Base-by-base conservation (phyloP, 2,797 vertebrate genomes). In the Varecia variegata region DNA sequence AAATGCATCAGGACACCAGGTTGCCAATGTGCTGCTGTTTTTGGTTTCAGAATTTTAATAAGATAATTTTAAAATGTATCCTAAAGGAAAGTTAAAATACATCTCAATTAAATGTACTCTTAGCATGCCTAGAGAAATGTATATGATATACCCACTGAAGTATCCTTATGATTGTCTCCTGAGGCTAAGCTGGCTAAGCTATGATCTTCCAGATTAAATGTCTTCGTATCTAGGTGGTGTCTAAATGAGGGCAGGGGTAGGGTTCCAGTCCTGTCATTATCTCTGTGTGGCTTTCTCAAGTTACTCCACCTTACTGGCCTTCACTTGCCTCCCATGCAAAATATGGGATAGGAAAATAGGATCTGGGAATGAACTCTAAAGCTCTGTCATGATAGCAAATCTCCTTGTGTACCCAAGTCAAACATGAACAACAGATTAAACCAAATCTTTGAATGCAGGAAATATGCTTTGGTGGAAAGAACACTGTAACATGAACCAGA, bases 61-160 rank as follows among this genome's bases (percentile, higher is more conserved):
- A 95, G n/a, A 47, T 60, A 50, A 30, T 91, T 92, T 45, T n/a
- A 40, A 88, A 96, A 97, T 93, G 18, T 95, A 94, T 96, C 27
- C 4, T 95, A 77, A 88, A 9, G 86, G 87, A 96, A 90, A 87
- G 3, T 47, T 90, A 82, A 95, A 87, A 73, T 85, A 60, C 21
- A 89, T 77, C 80, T 91, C 90, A 3, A 3, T 67, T 95, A 27
- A 76, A 65, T 90, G 10, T 86, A 2, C 56, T 65, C 52, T 40
- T 91, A 82, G 32, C 14, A 47, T 18, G 9, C 32, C 13, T 21
- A 73, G 11, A 89, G 50, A 88, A 73, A 95, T 47, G 17, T 70
- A 38, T 52, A 2, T 76, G 80, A 45, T 52, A 23, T 21, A 6
- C 7, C 27, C 45, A 40, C 6, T 40, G 14, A 80, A 76, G 21